Percentiles rank a stretch among this genome's conserved stretches.
These are phyloP conservation scores for Capromys pilorides DNA, from an alignment of 2,797 vertebrate genomes.

Conservation along the genomic window DNA sequence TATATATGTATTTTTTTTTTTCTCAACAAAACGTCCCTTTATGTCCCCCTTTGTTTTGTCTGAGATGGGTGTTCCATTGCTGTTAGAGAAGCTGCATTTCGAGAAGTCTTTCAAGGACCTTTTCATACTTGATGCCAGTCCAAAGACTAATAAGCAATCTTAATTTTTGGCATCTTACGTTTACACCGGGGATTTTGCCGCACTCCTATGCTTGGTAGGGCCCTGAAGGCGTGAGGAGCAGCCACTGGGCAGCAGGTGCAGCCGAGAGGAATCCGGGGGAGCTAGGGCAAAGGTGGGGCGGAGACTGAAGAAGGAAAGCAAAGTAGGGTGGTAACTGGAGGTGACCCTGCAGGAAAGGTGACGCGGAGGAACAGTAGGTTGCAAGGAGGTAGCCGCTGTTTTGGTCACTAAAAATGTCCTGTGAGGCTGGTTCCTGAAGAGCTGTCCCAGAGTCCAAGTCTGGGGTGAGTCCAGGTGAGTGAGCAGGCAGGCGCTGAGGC, in stretches of 20 bases:
- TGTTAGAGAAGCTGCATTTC: no score
- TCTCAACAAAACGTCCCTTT: no score
- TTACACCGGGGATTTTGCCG: neutral
- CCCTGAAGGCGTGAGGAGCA: neutral
- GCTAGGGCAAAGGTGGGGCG: neutral
- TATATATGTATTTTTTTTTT: no score
- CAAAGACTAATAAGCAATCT: neutral
- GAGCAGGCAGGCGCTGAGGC: neutral
- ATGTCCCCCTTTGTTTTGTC: no score
- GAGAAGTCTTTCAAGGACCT: no score
- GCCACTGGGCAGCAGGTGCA: neutral
- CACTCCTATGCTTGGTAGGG: neutral
- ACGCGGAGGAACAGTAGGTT: neutral
- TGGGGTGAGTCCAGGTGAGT: neutral
- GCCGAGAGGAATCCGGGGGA: neutral
- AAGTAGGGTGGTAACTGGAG: neutral
- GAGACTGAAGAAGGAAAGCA: neutral
- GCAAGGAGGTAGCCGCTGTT: neutral
- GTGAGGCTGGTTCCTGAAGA: neutral
- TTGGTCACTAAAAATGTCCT: neutral
- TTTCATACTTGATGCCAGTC: no score
- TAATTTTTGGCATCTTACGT: conserved; percentile 11
- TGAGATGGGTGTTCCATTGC: no score
- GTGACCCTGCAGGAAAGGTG: neutral
- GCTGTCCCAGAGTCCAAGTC: neutral